These are phyloP conservation scores for Darevskia nairensis DNA, from an alignment of 2,797 vertebrate species.

Conservation along the genomic window DNA sequence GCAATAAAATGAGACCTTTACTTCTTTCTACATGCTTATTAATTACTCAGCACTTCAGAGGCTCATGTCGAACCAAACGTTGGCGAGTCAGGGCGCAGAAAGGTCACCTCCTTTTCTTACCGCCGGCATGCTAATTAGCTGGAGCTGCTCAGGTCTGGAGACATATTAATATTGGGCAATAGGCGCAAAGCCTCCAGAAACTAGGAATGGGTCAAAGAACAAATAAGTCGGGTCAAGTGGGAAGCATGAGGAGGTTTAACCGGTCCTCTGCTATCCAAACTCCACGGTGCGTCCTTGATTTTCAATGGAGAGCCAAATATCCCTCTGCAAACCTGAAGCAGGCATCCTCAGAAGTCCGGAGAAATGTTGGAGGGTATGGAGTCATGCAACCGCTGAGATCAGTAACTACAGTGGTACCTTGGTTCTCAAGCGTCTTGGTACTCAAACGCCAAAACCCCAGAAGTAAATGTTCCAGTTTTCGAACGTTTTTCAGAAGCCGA, in stretches of 20 bases:
- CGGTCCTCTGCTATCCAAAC: background rate
- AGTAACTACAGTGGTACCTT: no score
- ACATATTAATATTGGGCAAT: conserved; percentile 36
- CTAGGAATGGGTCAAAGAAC: conserved; percentile 14
- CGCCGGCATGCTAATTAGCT: conserved; percentile 65
- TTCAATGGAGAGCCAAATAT: background rate
- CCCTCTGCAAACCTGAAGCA: background rate
- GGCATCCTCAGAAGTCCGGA: no score
- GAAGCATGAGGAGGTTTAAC: background rate
- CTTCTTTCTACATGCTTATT: conserved; percentile 66
- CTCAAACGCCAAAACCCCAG: no score
- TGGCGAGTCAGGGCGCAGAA: conserved; percentile 68
- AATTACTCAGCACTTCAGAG: conserved; percentile 72
- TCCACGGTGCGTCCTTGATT: background rate
- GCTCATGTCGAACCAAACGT: conserved; percentile 61
- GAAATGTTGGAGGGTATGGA: no score
- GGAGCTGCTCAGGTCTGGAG: conserved; percentile 44
- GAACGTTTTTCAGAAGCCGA: no score
- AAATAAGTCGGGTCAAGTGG: background rate
- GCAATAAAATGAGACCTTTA: conserved; percentile 74
- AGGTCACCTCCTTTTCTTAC: conserved; percentile 67
- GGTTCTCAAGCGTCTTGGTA: no score
- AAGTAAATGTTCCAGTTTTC: no score
- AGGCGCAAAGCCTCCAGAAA: conserved; percentile 16
- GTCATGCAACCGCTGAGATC: no score